Conservation (phyloP, 1,140 invertebrate genomes). For the Anastrepha ludens region DNA sequence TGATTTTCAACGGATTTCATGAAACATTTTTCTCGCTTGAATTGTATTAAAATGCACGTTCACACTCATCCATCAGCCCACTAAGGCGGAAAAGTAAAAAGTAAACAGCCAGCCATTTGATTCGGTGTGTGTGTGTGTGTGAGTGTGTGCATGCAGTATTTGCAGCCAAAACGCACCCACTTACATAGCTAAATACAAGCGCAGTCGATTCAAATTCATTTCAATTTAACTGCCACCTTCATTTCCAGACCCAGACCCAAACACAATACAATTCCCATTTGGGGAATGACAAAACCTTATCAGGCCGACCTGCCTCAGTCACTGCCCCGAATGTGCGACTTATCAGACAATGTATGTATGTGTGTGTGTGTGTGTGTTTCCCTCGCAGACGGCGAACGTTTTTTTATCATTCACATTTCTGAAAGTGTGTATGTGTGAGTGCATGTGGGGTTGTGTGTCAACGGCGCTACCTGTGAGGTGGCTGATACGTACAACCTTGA, state of each 20-base stretch:
- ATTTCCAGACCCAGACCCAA: neutral
- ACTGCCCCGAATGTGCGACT: neutral
- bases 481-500: conserved; percentile 27
- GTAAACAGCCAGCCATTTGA: no score
- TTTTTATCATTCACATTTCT: neutral
- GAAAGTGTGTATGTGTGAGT: neutral
- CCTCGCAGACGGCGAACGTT: neutral
- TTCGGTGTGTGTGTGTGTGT: no score
- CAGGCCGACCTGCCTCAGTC: neutral
- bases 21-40: no score
- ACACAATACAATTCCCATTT: neutral
- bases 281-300: conserved; percentile 1
- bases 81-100: no score
- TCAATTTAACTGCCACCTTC: conserved; percentile 18
- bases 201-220: neutral
- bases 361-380: neutral
- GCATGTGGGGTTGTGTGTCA: neutral
- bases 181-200: neutral
- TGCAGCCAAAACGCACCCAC: neutral
- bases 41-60: no score
- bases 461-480: neutral
- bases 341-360: neutral
- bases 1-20: no score
- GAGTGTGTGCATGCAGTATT: no score
- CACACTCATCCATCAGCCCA: no score